A percentile compares a stretch with the other conserved stretches of the same genome.
Evolutionary conservation across 2,113 vertebrate species (phyloP).

Genomic region (Oophaga pumilio): DNA sequence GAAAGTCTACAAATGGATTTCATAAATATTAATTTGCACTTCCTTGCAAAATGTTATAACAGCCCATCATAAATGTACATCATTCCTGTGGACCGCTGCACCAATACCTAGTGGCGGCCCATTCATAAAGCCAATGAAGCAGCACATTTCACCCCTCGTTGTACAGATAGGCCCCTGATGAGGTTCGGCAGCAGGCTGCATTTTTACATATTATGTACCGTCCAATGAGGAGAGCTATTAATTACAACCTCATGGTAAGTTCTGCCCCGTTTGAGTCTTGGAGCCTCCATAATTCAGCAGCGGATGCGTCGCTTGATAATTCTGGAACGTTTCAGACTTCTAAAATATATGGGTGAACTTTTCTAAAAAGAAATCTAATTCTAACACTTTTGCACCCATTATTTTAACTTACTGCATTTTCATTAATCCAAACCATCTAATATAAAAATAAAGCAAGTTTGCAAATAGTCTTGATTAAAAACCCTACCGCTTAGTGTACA

Average conservation of each 20-base stretch:
- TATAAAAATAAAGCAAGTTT: not conserved
- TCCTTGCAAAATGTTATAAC: not conserved
- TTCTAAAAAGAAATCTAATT: not conserved
- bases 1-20: not conserved
- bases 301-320: no score
- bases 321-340: no score
- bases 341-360: not conserved
- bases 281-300: not conserved
- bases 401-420: no score
- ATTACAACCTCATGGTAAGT: not conserved
- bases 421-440: no score
- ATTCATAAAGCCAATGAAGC: not conserved
- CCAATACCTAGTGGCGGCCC: not conserved
- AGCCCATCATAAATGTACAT: not conserved
- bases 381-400: not conserved
- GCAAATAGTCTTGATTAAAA: no score
- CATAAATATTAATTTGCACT: not conserved
- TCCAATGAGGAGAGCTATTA: not conserved
- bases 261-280: not conserved
- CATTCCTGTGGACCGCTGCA: not conserved
- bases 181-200: not conserved
- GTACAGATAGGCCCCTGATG: not conserved
- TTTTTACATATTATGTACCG: not conserved
- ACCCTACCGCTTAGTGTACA: no score
- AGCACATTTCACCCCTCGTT: not conserved